Evolutionary conservation across 2,113 vertebrate species (phyloP).

Genomic region (Antigone vipio): DNA sequence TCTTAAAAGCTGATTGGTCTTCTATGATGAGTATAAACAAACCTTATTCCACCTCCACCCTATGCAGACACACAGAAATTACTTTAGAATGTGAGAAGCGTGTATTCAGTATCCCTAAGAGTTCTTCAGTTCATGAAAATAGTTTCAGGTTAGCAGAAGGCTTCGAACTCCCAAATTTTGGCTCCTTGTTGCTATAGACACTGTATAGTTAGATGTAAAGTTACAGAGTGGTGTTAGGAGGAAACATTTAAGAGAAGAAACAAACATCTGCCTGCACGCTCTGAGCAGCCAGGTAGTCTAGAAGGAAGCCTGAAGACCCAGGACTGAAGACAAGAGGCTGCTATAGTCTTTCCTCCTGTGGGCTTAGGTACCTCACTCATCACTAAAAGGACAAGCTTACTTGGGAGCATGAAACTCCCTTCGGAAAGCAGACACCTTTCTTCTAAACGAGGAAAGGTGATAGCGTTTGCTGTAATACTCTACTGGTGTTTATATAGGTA

Average conservation of each 20-base stretch:
- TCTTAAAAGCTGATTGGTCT: not conserved
- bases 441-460: not conserved
- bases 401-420: not conserved
- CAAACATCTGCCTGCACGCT: not conserved
- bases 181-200: not conserved
- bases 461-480: not conserved
- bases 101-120: not conserved
- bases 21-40: not conserved
- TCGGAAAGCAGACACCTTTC: not conserved
- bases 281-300: not conserved
- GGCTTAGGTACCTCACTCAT: not conserved
- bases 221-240: not conserved
- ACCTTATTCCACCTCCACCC: not conserved
- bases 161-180: not conserved
- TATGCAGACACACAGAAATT: not conserved
- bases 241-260: not conserved
- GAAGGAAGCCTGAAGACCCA: not conserved
- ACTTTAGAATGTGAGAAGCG: not conserved
- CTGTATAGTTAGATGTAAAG: not conserved
- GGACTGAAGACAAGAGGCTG: not conserved
- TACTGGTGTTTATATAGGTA: not conserved
- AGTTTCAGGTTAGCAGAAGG: not conserved
- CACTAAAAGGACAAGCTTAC: not conserved
- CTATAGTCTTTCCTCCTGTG: not conserved
- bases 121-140: not conserved